These are phyloP conservation scores for Phallusia fumigata DNA, from an alignment of 23 tunicate genomes.

Conservation along the genomic window DNA sequence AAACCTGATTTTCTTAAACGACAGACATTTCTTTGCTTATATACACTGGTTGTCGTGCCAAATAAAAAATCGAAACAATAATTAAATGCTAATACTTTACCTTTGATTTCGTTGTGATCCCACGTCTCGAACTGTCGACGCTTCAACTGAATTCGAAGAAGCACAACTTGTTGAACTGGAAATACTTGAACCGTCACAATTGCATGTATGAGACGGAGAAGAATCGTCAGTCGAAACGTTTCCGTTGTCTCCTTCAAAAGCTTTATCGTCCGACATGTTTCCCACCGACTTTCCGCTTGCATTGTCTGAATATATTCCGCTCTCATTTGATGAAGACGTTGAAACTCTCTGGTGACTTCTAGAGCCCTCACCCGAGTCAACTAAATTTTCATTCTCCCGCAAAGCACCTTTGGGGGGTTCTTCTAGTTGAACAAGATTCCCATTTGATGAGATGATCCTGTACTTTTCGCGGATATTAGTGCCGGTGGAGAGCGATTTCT, in stretches of 20 bases:
- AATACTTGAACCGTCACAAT: neutral
- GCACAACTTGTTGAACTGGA: neutral
- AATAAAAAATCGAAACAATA: too few species aligned
- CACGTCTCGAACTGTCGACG: neutral
- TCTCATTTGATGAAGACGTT: constrained; percentile 1
- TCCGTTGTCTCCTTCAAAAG: neutral
- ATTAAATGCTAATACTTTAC: neutral
- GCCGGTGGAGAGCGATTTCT: neutral
- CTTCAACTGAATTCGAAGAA: neutral
- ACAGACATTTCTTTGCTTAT: too few species aligned
- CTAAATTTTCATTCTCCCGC: neutral
- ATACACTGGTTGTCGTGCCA: too few species aligned
- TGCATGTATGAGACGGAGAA: neutral
- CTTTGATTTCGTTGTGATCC: neutral
- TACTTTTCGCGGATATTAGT: neutral
- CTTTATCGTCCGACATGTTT: neutral
- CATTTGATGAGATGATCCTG: neutral
- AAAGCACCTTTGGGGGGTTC: too few species aligned
- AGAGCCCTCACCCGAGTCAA: neutral
- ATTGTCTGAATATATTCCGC: constrained; percentile 6
- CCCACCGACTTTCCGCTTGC: neutral
- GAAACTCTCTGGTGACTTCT: neutral
- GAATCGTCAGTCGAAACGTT: neutral
- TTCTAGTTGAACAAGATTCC: neutral
- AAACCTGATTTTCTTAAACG: too few species aligned